Conservation (phyloP, 2,797 vertebrate genomes). For the Monodelphis domestica region DNA sequence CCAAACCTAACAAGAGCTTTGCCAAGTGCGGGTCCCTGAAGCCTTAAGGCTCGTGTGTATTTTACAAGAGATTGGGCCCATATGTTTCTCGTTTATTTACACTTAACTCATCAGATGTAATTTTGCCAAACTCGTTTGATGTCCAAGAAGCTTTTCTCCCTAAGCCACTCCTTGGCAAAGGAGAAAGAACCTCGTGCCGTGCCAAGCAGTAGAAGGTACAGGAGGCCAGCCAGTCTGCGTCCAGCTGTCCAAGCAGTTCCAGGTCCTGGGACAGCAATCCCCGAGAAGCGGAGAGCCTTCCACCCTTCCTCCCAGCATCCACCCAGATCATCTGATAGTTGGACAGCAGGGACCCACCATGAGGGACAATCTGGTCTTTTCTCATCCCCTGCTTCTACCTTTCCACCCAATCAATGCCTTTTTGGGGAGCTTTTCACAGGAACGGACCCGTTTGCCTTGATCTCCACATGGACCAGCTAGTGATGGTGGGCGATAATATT, state of each 20-base stretch:
- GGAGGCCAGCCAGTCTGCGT: neutral
- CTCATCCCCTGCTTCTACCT: neutral
- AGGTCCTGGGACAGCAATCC: neutral
- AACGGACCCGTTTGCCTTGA: neutral
- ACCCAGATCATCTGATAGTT: rapidly evolving
- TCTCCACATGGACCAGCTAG: neutral
- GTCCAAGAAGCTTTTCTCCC: constrained; percentile 72
- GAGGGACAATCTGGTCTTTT: neutral
- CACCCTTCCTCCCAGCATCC: neutral
- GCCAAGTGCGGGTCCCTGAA: constrained; percentile 22
- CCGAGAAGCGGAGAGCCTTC: neutral
- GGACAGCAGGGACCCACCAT: neutral
- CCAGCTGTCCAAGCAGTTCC: neutral
- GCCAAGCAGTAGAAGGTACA: neutral
- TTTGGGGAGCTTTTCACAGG: neutral
- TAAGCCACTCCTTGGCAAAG: constrained; percentile 41
- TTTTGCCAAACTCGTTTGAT: constrained; percentile 73
- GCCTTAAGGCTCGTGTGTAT: constrained; percentile 64
- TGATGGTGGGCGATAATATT: neutral
- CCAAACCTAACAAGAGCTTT: neutral
- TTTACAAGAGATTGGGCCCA: constrained; percentile 69
- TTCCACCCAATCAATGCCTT: neutral
- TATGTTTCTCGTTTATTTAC: constrained; percentile 80
- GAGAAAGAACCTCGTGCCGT: neutral
- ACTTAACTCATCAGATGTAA: constrained; percentile 80